Base-by-base conservation (phyloP, 2,797 vertebrate species). In the Eospalax fontanierii region DNA sequence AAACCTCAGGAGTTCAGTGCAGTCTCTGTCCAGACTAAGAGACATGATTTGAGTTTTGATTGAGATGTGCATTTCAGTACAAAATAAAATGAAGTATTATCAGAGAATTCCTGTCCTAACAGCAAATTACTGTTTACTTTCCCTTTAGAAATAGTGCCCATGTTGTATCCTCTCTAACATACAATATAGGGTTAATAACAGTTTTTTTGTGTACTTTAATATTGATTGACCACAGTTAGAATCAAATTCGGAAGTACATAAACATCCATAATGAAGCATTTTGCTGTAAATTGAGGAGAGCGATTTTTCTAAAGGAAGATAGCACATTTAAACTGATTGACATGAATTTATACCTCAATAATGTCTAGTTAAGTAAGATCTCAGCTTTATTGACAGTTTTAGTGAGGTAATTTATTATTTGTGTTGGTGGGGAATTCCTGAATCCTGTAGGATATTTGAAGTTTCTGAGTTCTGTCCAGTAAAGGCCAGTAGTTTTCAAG, bases 71-170 rank as follows among this genome's bases (percentile, higher is more conserved):
- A 80, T 70, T 74, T 24, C 28, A 12, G 22, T 26, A 3, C 0
- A 91, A 7, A 24, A 24, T 50, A 61, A 66, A 19, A 61, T 24
- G 15, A 93, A 84, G 40, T 19, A 46, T 6, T 35, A 46, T 15
- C 63, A 26, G 59, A 50, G 33, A 2, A 26, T 81, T 73, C 18
- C 18, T 33, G 35, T 22, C 1, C 11, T 22, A 70, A 35, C 26
- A 50, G 38, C 75, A 79, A 78, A 14, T 50, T 78, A 71, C 4
- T 30, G 54, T 61, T 89, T 40, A 2, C 2, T 86, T 86, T 35
- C 6, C 68, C 70, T 81, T 75, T 63, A 70, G 63, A 94, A 91
- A 35, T 89, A n/a, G 19, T n/a, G 87, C 43, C 24, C 1, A 30
- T 16, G 73, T 9, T 76, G 28, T 89, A 35, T 10, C 21, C 54